Conservation (phyloP, 2,888 invertebrate genomes). For the Sphaerophoria rueppellii region DNA sequence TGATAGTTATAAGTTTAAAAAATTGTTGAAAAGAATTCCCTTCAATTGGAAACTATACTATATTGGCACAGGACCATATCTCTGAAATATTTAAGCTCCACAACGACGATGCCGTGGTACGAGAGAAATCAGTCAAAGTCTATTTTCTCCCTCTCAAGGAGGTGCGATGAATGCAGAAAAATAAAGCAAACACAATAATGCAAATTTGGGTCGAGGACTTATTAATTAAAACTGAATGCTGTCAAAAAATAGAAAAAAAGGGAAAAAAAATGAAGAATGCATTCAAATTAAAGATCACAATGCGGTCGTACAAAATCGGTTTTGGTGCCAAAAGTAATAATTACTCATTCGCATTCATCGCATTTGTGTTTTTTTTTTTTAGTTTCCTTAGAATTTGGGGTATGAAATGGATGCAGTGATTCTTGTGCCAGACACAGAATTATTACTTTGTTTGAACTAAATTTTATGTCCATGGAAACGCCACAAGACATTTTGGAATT, state of each 20-base stretch:
- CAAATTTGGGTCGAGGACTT: slow-evolving; percentile 66
- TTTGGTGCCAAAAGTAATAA: neutral
- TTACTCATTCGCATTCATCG: too few relatives aligned
- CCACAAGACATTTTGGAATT: too few relatives aligned
- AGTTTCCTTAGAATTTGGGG: too few relatives aligned
- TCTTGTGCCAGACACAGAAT: too few relatives aligned
- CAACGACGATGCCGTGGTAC: slow-evolving; percentile 16
- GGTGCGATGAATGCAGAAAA: slow-evolving; percentile 45
- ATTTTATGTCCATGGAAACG: too few relatives aligned
- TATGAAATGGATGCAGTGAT: too few relatives aligned
- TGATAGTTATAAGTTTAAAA: neutral
- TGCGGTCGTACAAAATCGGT: neutral
- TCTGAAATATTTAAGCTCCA: slow-evolving; percentile 16
- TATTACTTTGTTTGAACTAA: too few relatives aligned
- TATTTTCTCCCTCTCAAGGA: slow-evolving; percentile 12
- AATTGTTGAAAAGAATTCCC: neutral
- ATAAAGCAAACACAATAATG: slow-evolving; percentile 51
- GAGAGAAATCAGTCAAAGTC: slow-evolving; percentile 13
- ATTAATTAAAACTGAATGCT: slow-evolving; percentile 51
- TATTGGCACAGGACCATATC: neutral
- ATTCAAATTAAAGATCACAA: neutral
- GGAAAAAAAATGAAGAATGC: neutral
- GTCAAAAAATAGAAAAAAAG: neutral
- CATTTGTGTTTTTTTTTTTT: too few relatives aligned
- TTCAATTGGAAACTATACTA: neutral